Conservation (phyloP, 2,113 vertebrate genomes). For the Ctenodactylus gundi region DNA sequence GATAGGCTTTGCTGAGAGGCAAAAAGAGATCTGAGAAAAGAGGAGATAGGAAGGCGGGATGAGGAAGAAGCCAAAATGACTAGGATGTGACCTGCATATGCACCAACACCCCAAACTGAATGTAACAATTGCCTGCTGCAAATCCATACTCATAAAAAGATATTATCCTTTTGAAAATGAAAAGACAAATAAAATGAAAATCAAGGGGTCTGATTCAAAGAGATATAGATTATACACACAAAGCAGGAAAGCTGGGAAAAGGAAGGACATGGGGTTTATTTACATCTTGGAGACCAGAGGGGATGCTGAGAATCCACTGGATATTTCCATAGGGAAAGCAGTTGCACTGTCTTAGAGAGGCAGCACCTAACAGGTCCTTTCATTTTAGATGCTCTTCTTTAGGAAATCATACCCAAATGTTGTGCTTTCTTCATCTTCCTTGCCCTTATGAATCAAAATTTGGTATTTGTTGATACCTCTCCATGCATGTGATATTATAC, state of each 20-base stretch:
- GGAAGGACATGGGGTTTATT: neutral
- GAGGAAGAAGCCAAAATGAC: too few species aligned
- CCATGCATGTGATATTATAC: neutral
- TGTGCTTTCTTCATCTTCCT: neutral
- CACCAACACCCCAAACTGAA: too few species aligned
- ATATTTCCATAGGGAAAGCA: neutral
- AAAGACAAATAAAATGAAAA: too few species aligned
- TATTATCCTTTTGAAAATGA: too few species aligned
- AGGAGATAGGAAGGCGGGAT: too few species aligned
- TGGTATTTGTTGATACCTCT: neutral
- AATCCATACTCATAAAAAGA: too few species aligned
- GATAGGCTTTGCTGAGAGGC: too few species aligned
- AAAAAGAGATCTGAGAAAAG: too few species aligned
- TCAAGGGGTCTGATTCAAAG: neutral
- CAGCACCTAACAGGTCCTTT: neutral
- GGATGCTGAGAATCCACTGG: neutral
- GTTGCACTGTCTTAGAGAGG: neutral
- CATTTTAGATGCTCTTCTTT: neutral
- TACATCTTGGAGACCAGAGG: neutral
- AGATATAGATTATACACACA: neutral
- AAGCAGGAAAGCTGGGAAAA: neutral
- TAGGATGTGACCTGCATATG: too few species aligned
- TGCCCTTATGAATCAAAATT: neutral
- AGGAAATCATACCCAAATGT: neutral
- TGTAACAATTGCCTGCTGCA: too few species aligned